Conservation (phyloP, 1,140 invertebrate species). For the Drosophila ambigua region DNA sequence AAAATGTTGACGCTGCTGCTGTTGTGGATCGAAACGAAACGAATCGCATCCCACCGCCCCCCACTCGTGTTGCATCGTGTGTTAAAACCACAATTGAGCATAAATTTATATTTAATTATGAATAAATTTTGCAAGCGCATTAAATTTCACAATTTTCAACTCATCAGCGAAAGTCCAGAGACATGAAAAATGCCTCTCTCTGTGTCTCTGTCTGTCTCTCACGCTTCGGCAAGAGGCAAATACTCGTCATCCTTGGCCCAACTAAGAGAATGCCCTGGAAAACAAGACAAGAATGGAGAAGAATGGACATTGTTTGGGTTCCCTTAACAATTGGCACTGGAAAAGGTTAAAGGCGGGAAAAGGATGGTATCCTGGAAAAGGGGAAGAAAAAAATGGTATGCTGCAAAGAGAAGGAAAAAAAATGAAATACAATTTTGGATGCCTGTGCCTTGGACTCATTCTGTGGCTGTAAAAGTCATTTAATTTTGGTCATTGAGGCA, state of each 20-base stretch:
- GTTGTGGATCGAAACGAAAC: constrained; percentile 5
- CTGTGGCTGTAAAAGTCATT: too few relatives aligned
- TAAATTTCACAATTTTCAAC: constrained; percentile 74
- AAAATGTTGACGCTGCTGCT: constrained; percentile 24
- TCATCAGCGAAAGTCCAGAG: constrained; percentile 42
- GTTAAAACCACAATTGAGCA: constrained; percentile 73
- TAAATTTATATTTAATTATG: constrained; percentile 83
- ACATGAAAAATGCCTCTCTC: constrained; percentile 7
- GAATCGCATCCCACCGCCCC: not conserved
- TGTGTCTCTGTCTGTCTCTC: too few relatives aligned
- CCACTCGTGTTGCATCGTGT: constrained; percentile 38
- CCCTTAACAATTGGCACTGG: too few relatives aligned
- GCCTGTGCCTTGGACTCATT: too few relatives aligned
- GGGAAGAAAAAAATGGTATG: too few relatives aligned
- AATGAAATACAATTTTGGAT: too few relatives aligned
- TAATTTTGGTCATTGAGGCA: too few relatives aligned
- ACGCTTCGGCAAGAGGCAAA: not conserved
- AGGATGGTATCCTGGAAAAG: too few relatives aligned
- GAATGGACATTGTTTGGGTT: not conserved
- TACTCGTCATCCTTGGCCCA: not conserved
- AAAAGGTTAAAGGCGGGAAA: too few relatives aligned
- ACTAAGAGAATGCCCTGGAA: constrained; percentile 26
- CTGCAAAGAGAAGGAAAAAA: too few relatives aligned
- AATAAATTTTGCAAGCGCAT: constrained; percentile 79
- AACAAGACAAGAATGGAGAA: not conserved